Evolutionary conservation across 2,888 invertebrate species (phyloP).

Genomic region (Eupithecia inturbata): DNA sequence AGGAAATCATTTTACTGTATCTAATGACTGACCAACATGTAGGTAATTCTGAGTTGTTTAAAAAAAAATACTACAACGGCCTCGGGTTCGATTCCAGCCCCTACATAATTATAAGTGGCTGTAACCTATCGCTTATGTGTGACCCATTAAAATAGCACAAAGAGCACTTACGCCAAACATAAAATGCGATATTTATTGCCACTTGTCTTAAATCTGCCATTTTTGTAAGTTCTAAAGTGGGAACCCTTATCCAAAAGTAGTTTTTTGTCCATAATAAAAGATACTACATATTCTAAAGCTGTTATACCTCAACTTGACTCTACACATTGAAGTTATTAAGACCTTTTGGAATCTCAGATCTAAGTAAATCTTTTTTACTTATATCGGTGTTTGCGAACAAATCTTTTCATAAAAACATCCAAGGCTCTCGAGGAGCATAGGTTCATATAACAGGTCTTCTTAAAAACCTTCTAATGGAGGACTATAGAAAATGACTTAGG

Average conservation of each 20-base stretch:
- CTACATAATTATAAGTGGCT: not conserved
- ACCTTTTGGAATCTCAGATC: no score
- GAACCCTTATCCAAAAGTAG: not conserved
- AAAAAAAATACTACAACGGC: not conserved
- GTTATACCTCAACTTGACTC: not conserved
- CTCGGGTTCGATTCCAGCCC: not conserved
- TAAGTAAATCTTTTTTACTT: no score
- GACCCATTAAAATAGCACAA: conserved; percentile 20
- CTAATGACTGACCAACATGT: not conserved
- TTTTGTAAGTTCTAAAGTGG: conserved; percentile 36
- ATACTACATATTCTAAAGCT: not conserved
- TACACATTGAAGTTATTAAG: not conserved
- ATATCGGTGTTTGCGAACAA: no score
- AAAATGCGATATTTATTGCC: conserved; percentile 39
- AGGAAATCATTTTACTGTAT: not conserved
- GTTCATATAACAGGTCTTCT: no score
- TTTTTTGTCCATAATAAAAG: not conserved
- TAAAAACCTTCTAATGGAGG: not conserved
- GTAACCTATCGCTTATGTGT: not conserved
- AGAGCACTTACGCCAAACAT: conserved; percentile 28
- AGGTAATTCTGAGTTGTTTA: no score
- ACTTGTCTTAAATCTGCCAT: conserved; percentile 17
- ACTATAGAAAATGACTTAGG: not conserved
- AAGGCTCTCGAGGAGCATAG: not conserved
- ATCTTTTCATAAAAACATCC: no score